Evolutionary conservation across 2,888 invertebrate genomes (phyloP), one percentile per base, ranked within the genome.

Genomic region (Lasius platythorax): DNA sequence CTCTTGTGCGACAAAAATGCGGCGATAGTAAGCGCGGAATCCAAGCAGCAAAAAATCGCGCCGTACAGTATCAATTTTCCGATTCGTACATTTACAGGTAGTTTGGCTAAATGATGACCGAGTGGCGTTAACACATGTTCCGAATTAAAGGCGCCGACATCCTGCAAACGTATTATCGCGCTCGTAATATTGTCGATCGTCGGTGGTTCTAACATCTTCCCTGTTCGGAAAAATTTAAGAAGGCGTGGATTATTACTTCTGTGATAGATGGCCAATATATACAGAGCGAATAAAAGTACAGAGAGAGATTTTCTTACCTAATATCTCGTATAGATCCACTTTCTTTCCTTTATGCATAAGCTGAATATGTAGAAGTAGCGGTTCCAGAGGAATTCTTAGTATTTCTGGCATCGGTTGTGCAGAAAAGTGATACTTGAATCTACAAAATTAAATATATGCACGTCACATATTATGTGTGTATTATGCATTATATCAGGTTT

Each of bases 51-150:
- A 94, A 99, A 98, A 86, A 99, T 98, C 15, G 99, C 97, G 0
- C 99, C 98, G 92, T 98, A 98, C 9, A 99, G 95, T 96, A 99
- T 97, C 88, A 99, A 96, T 93, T 99, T 98, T n/a, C 98, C 99
- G 90, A 99, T 97, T 90, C 98, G 96, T 3, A 98, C 98, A 93
- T 99, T 99, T 0, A 99, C 98, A 0, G 99, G 99, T 82, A 99
- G 95, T 0, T 98, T 97, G 0, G 98, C 97, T 75, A 99, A 95
- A 95, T 99, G 98, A 88, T 97, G 97, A 0, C 99, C 99, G 8
- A 99, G 95, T 0, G 98, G 97, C 0, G 99, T 99, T 79, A 99
- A 95, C 86, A 96, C 96, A 89, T 96, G 97, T 0, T 96, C 95
- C 76, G 96, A 96, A 95, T 98, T 98, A 76, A 99, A 95, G 0